Evolutionary conservation across 2,888 invertebrate genomes (phyloP).

Genomic region (Meteorus colon): DNA sequence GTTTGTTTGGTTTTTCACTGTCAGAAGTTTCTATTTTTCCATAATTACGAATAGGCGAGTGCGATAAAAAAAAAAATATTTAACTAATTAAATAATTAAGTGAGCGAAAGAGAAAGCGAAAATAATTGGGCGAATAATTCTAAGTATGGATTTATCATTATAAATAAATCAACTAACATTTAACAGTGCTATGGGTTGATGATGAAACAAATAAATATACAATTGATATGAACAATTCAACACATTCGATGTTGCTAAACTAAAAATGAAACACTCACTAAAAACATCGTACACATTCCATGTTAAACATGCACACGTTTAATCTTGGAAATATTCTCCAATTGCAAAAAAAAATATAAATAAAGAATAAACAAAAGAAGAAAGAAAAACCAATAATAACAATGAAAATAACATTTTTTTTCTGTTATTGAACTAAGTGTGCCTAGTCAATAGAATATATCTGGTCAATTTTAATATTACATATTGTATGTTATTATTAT

Average conservation of each 20-base stretch:
- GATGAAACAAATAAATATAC: constrained; percentile 41
- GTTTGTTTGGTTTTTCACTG: constrained; percentile 73
- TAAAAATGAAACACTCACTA: background rate
- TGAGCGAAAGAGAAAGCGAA: constrained; percentile 26
- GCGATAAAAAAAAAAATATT: constrained; percentile 30
- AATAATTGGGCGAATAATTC: constrained; percentile 48
- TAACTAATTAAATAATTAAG: constrained; percentile 31
- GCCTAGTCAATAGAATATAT: constrained; percentile 80
- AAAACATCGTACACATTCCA: constrained; percentile 30
- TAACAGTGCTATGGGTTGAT: constrained; percentile 57
- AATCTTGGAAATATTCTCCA: constrained; percentile 2
- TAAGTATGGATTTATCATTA: constrained; percentile 53
- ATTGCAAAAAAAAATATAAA: constrained; percentile 5
- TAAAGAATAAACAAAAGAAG: constrained; percentile 14
- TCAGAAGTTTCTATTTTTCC: constrained; percentile 74
- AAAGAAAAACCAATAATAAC: constrained; percentile 14
- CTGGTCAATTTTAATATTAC: constrained; percentile 77
- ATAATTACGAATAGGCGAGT: constrained; percentile 67
- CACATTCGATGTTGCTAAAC: background rate
- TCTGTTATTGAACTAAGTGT: constrained; percentile 79
- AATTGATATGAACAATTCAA: constrained; percentile 27
- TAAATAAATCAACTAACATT: constrained; percentile 53
- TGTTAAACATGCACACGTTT: constrained; percentile 14
- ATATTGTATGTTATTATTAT: constrained; percentile 66
- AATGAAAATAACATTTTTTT: constrained; percentile 68